These are phyloP conservation scores for Drosophila meridiana DNA, from an alignment of 2,888 invertebrate species.

Conservation along the genomic window DNA sequence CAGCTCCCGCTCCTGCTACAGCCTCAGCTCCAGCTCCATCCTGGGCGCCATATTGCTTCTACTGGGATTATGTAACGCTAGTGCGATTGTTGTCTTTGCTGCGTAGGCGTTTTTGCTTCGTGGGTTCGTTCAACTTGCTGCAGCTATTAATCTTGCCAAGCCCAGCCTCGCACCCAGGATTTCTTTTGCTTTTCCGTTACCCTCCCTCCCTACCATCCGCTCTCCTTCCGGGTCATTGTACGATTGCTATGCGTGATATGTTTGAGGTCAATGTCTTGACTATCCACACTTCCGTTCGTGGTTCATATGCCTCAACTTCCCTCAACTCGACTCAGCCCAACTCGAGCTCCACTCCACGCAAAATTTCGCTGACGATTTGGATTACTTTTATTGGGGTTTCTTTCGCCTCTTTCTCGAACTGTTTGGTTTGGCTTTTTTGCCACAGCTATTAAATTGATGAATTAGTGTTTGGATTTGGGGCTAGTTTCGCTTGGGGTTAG, in stretches of 20 bases:
- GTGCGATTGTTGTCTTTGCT: conserved; percentile 41
- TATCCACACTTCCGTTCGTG: conserved; percentile 38
- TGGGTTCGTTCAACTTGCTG: conserved; percentile 68
- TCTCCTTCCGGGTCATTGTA: conserved; percentile 50
- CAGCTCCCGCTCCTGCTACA: background rate
- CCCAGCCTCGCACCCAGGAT: conserved; percentile 36
- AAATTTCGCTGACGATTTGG: conserved; percentile 52
- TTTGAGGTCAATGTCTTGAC: conserved; percentile 64
- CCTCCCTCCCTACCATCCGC: too few species aligned
- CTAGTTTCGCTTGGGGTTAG: background rate
- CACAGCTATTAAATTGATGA: conserved; percentile 67
- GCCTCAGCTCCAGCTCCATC: background rate
- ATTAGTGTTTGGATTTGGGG: conserved; percentile 52
- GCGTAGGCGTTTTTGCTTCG: conserved; percentile 35
- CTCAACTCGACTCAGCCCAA: background rate
- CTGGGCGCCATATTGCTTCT: conserved; percentile 16
- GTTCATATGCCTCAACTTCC: conserved; percentile 6
- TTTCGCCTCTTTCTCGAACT: background rate
- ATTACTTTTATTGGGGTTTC: conserved; percentile 10
- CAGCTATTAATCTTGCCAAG: conserved; percentile 63
- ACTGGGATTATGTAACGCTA: conserved; percentile 16
- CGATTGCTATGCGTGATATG: conserved; percentile 43
- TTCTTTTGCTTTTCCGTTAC: background rate
- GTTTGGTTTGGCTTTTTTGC: background rate
- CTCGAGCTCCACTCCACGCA: conserved; percentile 4